Conservation (phyloP, 2,888 invertebrate genomes). For the Drosophila anceps region DNA sequence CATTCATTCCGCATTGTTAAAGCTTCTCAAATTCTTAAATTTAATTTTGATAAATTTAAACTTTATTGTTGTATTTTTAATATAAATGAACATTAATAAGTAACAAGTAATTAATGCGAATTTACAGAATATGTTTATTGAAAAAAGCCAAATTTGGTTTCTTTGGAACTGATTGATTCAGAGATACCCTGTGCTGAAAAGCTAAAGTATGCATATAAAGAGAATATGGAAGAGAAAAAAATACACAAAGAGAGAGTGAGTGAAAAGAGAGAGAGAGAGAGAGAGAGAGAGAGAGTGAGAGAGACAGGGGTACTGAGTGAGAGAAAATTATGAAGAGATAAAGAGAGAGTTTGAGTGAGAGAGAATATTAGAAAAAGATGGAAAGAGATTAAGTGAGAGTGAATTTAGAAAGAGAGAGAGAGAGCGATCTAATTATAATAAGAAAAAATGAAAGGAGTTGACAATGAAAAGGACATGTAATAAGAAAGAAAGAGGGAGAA, state of each 20-base stretch:
- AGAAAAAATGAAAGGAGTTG: too few species aligned
- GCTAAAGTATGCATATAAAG: not conserved
- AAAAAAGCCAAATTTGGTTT: not conserved
- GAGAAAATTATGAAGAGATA: not conserved
- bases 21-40: not conserved
- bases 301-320: too few species aligned
- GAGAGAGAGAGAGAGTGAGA: not conserved
- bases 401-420: not conserved
- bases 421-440: too few species aligned
- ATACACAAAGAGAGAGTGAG: not conserved
- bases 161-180: not conserved
- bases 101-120: slow-evolving; percentile 2
- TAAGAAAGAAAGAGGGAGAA: too few species aligned
- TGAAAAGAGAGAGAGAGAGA: not conserved
- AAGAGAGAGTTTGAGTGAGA: too few species aligned
- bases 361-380: not conserved
- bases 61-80: not conserved
- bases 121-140: not conserved
- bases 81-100: not conserved
- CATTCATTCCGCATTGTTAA: not conserved
- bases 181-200: not conserved
- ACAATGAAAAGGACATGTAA: too few species aligned
- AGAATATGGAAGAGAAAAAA: not conserved
- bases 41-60: not conserved
- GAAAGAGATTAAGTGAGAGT: not conserved